Percentiles rank a stretch among this genome's conserved stretches.
These are phyloP conservation scores for Lithobates sylvaticus DNA, from an alignment of 2,797 vertebrate species.

Conservation along the genomic window DNA sequence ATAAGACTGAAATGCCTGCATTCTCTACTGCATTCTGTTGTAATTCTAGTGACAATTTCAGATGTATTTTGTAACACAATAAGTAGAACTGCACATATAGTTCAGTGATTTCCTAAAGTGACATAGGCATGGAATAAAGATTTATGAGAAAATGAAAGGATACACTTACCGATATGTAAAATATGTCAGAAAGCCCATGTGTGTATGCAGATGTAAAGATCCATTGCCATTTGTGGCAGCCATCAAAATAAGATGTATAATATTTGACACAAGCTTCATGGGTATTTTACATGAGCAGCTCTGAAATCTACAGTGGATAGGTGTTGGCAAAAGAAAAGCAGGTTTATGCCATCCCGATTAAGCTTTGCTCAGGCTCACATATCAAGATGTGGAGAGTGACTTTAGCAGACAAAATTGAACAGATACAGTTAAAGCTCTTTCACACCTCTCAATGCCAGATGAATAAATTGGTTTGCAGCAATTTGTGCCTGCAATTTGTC, in stretches of 20 bases:
- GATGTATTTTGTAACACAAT: too few relatives aligned
- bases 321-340: conserved; percentile 8
- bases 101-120: too few relatives aligned
- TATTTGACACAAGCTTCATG: not conserved
- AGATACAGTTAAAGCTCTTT: conserved; percentile 39
- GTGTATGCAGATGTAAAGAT: conserved; percentile 1
- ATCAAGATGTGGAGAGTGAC: conserved; percentile 25
- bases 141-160: too few relatives aligned
- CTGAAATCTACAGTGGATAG: not conserved
- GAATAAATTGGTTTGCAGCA: conserved; percentile 41
- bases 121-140: too few relatives aligned
- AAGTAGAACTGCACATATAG: too few relatives aligned
- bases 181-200: not conserved
- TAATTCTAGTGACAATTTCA: too few relatives aligned
- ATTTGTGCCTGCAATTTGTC: conserved; percentile 34
- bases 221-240: not conserved
- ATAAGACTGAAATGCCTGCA: too few relatives aligned
- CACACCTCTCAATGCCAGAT: conserved; percentile 37
- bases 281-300: conserved; percentile 1
- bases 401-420: conserved; percentile 13
- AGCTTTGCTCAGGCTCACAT: conserved; percentile 1
- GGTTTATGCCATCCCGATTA: conserved; percentile 20
- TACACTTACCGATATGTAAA: not conserved
- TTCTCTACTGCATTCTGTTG: too few relatives aligned
- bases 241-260: not conserved